Percentiles rank a stretch among this genome's conserved stretches.
phyloP scores from a whole-genome alignment of 2,113 vertebrate species.

The Tetraodon nigroviridis region DNA sequence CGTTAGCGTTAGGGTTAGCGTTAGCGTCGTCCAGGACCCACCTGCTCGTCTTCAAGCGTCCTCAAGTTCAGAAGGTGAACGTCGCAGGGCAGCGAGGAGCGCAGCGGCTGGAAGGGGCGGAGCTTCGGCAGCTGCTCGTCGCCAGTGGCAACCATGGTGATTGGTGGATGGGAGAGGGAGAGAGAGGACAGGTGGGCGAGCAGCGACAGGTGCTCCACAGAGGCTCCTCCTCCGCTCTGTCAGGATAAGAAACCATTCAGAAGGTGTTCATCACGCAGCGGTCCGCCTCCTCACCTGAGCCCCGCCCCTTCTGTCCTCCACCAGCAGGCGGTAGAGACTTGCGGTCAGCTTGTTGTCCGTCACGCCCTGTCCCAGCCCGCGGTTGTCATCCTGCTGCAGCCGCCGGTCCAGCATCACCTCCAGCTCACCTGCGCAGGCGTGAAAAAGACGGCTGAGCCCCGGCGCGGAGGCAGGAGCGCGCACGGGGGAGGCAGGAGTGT shows the following conservation, averaged over 20 bases:
- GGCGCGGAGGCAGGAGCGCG: no score
- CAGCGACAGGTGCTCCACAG: constrained; percentile 83
- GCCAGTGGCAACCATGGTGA: constrained; percentile 71
- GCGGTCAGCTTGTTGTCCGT: constrained; percentile 92
- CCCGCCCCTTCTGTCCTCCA: constrained; percentile 72
- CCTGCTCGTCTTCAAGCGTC: constrained; percentile 81
- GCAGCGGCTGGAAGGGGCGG: constrained; percentile 73
- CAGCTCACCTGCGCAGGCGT: constrained; percentile 78
- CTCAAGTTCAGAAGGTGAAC: constrained; percentile 86
- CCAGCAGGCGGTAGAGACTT: constrained; percentile 81
- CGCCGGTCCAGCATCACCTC: constrained; percentile 91
- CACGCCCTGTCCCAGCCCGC: constrained; percentile 90
- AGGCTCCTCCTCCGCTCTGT: constrained; percentile 67
- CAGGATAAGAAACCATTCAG: constrained; percentile 3
- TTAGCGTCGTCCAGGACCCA: constrained; percentile 60
- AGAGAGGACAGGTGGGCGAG: constrained; percentile 80
- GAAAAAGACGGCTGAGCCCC: no score
- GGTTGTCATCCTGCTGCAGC: constrained; percentile 93
- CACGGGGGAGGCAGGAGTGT: no score
- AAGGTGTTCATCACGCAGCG: no score
- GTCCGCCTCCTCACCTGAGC: constrained; percentile 19
- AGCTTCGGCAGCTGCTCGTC: constrained; percentile 34
- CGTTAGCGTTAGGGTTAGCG: no score
- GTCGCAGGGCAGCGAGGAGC: constrained; percentile 84
- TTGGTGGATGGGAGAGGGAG: constrained; percentile 81